Base-by-base conservation (phyloP, 2,113 vertebrate species). In the Aplodontia rufa region DNA sequence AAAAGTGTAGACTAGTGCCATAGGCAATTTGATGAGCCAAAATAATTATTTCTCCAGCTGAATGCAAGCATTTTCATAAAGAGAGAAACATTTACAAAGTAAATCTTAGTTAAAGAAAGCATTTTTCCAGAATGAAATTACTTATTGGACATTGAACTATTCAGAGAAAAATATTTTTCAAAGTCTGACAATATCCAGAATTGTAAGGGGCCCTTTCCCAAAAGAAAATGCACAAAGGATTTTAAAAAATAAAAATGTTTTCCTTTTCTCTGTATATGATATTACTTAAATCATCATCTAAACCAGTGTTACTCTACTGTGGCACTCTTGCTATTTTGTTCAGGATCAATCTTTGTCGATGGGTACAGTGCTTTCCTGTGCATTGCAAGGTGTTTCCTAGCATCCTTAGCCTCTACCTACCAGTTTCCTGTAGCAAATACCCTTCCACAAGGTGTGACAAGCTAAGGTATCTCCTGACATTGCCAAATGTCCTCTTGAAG, bases 41-140 rank as follows among this genome's bases (percentile, higher is more conserved):
- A 75, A 81, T 17, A 93, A 75, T 88, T 55, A 71, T 78, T 76
- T 90, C 64, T 90, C 22, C 71, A 87, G 68, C 17, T 80, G 45
- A 91, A 91, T 83, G 86, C 71, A 93, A 83, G 93, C 51, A 24
- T 75, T 87, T 87, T 74, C 51, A 26, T 42, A 58, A 78, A 92
- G 20, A 78, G 42, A 90, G 13, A 55, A 68, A 40, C 32, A 82
- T 87, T 72, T 92, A 49, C 17, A 62, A 2, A 83, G 42, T 13
- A 87, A 95, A 71, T 69, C 12, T 75, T 19, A 55, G n/a, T 62
- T 47, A 24, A 83, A 7, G 19, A 11, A 37, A 66, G 28, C 8
- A 69, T 1, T 86, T 86, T 76, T 87, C 68, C n/a, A 62, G 32
- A 79, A 53, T 26, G n/a, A 83, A 86, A 79, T 68, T 86, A 75